These are phyloP conservation scores for Rhopilema esculentum DNA, from an alignment of 30 jellyfish, hydroid and myxozoan genomes.

Conservation along the genomic window DNA sequence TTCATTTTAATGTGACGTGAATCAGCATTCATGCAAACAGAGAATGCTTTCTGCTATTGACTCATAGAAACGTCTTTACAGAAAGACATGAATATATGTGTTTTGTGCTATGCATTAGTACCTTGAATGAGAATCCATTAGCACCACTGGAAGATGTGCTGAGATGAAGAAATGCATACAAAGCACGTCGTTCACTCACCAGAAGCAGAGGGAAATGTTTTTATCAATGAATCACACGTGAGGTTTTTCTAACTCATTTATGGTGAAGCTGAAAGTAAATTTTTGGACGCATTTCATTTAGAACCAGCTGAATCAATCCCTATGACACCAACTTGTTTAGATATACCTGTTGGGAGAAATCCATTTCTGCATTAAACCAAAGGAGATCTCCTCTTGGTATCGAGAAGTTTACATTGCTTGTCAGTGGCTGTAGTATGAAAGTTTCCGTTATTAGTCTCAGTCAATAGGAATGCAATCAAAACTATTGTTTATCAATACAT, in stretches of 20 bases:
- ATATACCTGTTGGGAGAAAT: background rate
- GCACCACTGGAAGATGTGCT: too few species aligned
- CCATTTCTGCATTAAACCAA: background rate
- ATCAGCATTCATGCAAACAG: background rate
- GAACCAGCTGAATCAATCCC: background rate
- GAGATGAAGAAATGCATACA: too few species aligned
- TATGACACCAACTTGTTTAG: background rate
- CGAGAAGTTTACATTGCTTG: background rate
- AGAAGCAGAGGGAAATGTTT: background rate
- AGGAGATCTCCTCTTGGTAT: background rate
- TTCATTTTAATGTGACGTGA: background rate
- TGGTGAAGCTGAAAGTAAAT: background rate
- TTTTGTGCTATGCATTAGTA: background rate
- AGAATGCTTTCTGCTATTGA: background rate
- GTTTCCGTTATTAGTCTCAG: too few species aligned
- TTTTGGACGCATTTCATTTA: background rate
- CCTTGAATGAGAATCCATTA: background rate
- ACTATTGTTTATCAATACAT: too few species aligned
- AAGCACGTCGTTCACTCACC: too few species aligned
- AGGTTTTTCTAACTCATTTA: background rate
- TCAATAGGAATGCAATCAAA: too few species aligned
- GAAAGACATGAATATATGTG: background rate
- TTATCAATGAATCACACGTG: background rate
- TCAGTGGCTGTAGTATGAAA: too few species aligned
- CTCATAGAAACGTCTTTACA: background rate